phyloP scores from a whole-genome alignment of 2,888 invertebrate species.

The Perizoma flavofasciatum region DNA sequence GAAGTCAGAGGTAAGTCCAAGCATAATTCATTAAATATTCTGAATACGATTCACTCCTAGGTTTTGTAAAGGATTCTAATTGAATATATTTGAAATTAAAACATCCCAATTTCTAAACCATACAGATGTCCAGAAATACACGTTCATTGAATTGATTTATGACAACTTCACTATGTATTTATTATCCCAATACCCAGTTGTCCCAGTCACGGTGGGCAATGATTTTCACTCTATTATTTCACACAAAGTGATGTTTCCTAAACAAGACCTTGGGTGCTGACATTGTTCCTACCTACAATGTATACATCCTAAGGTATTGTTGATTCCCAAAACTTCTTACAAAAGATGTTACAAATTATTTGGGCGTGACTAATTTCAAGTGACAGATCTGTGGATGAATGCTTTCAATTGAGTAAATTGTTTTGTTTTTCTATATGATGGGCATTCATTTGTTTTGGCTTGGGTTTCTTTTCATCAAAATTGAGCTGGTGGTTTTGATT shows the following conservation, averaged over 20 bases:
- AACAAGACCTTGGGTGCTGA: conserved; percentile 71
- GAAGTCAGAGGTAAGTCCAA: too few relatives aligned
- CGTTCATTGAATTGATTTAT: conserved; percentile 32
- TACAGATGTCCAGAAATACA: conserved; percentile 3
- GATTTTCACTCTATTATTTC: conserved; percentile 58
- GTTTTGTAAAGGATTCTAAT: too few relatives aligned
- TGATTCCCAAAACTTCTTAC: conserved; percentile 41
- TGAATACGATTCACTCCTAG: not conserved
- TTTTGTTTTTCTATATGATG: conserved; percentile 39
- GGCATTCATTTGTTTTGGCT: conserved; percentile 9
- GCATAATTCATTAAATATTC: not conserved
- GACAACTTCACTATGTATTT: conserved; percentile 10
- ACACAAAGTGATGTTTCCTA: conserved; percentile 63
- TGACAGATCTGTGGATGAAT: conserved; percentile 56
- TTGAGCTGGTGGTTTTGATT: conserved; percentile 8
- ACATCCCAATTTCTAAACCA: conserved; percentile 16
- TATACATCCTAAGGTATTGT: conserved; percentile 46
- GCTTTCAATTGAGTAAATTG: conserved; percentile 49
- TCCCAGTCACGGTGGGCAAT: conserved; percentile 68
- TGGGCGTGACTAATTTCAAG: conserved; percentile 55
- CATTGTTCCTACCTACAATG: conserved; percentile 50
- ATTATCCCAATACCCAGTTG: conserved; percentile 11
- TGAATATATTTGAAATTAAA: conserved; percentile 6
- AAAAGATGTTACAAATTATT: conserved; percentile 57
- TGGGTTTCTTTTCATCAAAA: conserved; percentile 2